These are phyloP conservation scores for Nomada ferruginata DNA, from an alignment of 2,888 invertebrate genomes.

Conservation along the genomic window DNA sequence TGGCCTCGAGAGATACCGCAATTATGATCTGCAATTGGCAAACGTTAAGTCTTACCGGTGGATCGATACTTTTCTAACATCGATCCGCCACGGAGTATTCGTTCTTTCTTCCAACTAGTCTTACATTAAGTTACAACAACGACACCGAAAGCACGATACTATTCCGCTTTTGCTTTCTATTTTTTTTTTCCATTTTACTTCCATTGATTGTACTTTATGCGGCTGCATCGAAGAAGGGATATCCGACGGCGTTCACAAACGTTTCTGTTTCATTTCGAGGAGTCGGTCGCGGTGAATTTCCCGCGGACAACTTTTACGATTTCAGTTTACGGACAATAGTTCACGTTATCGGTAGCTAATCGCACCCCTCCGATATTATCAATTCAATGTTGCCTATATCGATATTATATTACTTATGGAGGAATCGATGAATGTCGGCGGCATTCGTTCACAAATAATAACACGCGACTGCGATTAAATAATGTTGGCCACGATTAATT, in stretches of 20 bases:
- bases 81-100: slow-evolving; percentile 9
- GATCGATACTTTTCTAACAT: slow-evolving; percentile 27
- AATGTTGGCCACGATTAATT: neutral
- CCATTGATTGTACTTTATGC: slow-evolving; percentile 14
- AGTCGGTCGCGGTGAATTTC: slow-evolving; percentile 8
- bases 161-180: neutral
- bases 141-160: slow-evolving; percentile 55
- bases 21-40: neutral
- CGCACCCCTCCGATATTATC: neutral
- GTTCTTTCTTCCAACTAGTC: slow-evolving; percentile 23
- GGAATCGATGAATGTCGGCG: slow-evolving; percentile 34
- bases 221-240: slow-evolving; percentile 18
- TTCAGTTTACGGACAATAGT: too few species aligned
- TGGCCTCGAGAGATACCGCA: slow-evolving; percentile 33
- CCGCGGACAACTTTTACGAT: neutral
- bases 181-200: neutral
- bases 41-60: neutral
- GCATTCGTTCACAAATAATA: neutral
- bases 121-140: slow-evolving; percentile 45
- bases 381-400: slow-evolving; percentile 12
- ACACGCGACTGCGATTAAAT: too few species aligned
- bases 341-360: neutral
- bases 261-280: neutral
- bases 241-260: slow-evolving; percentile 2
- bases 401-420: slow-evolving; percentile 9